Evolutionary conservation across 2,797 vertebrate genomes (phyloP).

Genomic region (Pachyuromys duprasi): DNA sequence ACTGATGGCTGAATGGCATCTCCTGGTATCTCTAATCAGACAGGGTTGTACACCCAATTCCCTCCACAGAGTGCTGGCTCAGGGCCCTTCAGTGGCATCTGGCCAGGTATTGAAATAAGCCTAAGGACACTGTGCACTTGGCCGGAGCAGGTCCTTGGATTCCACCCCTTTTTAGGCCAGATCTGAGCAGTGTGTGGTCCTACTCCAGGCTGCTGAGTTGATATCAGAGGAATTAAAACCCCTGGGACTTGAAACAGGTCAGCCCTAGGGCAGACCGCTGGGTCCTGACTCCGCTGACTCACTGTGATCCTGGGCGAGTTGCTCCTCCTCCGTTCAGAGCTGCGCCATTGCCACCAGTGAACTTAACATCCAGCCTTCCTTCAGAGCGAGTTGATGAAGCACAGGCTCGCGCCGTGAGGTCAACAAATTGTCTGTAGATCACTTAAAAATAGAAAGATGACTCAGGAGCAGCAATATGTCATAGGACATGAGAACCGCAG

Average conservation of each 20-base stretch:
- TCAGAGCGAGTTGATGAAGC: background rate
- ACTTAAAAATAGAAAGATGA: background rate
- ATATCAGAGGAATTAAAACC: conserved; percentile 67
- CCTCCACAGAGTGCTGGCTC: background rate
- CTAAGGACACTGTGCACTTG: conserved; percentile 16
- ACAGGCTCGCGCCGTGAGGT: background rate
- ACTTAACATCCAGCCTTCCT: background rate
- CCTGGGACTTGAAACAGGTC: background rate
- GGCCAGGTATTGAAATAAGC: conserved; percentile 63
- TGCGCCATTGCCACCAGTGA: fast-evolving
- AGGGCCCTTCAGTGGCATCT: conserved; percentile 6
- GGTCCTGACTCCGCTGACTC: background rate
- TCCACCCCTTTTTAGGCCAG: conserved; percentile 82
- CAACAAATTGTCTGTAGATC: background rate
- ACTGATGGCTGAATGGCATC: background rate
- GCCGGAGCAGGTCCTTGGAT: conserved; percentile 48
- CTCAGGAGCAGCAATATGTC: background rate
- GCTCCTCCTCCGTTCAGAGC: background rate
- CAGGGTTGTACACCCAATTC: background rate
- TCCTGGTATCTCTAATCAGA: background rate
- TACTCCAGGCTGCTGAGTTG: conserved; percentile 52
- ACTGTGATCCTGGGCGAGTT: background rate
- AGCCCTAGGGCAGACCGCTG: background rate
- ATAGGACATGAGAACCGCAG: background rate
- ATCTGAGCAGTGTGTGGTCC: background rate